These are phyloP conservation scores for Sapajus apella DNA, from an alignment of 2,113 vertebrate species.

Conservation along the genomic window DNA sequence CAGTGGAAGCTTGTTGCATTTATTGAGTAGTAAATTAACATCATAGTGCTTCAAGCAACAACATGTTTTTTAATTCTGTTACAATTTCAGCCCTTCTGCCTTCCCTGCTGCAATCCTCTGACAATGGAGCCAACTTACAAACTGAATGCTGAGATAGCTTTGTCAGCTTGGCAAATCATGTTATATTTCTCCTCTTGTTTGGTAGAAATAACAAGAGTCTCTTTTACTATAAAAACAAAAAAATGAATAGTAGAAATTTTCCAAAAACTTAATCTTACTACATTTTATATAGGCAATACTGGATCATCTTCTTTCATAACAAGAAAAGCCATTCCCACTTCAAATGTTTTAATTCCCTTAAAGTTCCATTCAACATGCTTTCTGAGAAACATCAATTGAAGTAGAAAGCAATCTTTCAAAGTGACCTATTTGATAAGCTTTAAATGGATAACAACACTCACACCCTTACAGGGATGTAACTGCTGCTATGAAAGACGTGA, in stretches of 20 bases:
- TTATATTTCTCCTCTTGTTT: background rate
- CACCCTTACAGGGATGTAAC: background rate
- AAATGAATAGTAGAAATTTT: background rate
- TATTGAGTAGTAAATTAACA: constrained; percentile 81
- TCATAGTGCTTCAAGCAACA: constrained; percentile 70
- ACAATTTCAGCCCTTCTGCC: constrained; percentile 54
- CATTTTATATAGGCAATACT: background rate
- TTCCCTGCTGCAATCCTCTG: constrained; percentile 36
- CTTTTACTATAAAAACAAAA: background rate
- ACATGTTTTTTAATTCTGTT: constrained; percentile 73
- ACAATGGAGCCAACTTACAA: constrained; percentile 29
- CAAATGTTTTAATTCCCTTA: background rate
- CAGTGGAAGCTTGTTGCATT: constrained; percentile 74
- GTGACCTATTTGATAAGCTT: background rate
- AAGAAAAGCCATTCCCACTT: background rate
- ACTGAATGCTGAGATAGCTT: constrained; percentile 62
- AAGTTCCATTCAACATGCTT: background rate
- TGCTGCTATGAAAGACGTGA: background rate
- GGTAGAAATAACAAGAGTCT: background rate
- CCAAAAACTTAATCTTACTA: background rate
- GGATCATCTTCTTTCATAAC: background rate
- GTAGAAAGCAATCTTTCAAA: constrained; percentile 36
- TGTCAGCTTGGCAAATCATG: constrained; percentile 8
- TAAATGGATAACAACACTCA: background rate
- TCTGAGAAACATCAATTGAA: background rate